Base-by-base conservation (phyloP, 2,888 invertebrate species). In the Agrochola macilenta region DNA sequence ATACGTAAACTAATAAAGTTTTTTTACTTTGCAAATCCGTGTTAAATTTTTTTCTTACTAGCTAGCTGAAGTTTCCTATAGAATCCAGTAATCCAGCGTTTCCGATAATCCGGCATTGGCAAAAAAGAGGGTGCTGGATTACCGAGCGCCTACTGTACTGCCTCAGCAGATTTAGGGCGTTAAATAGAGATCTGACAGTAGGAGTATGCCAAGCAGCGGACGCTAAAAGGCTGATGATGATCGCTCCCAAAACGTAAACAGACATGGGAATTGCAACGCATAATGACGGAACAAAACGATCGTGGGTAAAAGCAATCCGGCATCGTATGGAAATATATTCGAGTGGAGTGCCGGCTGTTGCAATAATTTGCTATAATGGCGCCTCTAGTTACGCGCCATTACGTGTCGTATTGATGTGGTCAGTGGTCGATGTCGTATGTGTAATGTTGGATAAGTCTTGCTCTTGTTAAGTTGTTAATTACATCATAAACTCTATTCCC, bases 261-360 rank as follows among this genome's bases (percentile, higher is more conserved):
- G 54, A 68, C 14, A 63, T 61, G 26, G 20, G 43, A 23, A 69
- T 75, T 75, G 64, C 70, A 60, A 26, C 23, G 57, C 14, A 30
- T 61, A 71, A 76, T 69, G 63, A 76, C 43, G 73, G 79, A 83
- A 78, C 58, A 72, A 83, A 83, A 78, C 61, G 61, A 74, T 79
- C 58, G 79, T 83, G 52, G 79, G 83, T 83, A 83, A 83, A 86
- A 83, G 83, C 74, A 23, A 82, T 43, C 63, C 54, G 52, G 84
- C 72, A 73, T 83, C 83, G 49, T 84, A 84, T 84, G 83, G 72
- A 75, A 84, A 84, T 84, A 80, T 80, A 87, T 84, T 80, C 84
- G 35, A 66, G 35, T 65, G 35, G 64, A 68, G 80, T 82, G 68
- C 46, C 20, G 66, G 52, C 58, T 85, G 76, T 87, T 80, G 84